phyloP scores from a whole-genome alignment of 2,888 invertebrate species.

The Meta bourneti region DNA sequence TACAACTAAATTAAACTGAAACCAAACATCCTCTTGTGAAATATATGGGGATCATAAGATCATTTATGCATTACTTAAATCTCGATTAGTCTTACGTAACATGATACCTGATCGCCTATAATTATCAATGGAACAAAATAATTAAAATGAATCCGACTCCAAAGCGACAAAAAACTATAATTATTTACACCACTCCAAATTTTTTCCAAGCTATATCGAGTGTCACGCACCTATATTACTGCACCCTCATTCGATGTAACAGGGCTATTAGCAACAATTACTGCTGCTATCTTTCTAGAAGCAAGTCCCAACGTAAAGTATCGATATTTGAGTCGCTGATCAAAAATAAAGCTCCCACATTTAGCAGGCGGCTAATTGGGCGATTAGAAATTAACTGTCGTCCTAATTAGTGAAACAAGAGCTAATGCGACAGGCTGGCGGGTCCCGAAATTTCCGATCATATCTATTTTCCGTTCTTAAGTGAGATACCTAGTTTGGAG shows the following conservation, averaged over 20 bases:
- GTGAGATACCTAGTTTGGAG: slow-evolving; percentile 38
- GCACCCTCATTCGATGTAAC: neutral
- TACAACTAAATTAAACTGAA: too few relatives aligned
- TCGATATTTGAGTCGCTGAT: slow-evolving; percentile 68
- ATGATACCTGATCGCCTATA: neutral
- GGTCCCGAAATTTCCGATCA: slow-evolving; percentile 56
- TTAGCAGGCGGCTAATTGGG: slow-evolving; percentile 68
- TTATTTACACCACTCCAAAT: neutral
- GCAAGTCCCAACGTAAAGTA: slow-evolving; percentile 40
- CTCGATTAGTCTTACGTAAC: neutral
- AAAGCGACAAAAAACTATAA: neutral
- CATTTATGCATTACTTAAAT: neutral
- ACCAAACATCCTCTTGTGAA: neutral
- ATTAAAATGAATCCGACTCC: neutral
- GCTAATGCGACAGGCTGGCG: slow-evolving; percentile 48
- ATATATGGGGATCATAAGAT: neutral
- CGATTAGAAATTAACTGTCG: slow-evolving; percentile 71
- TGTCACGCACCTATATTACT: neutral
- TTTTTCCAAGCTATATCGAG: neutral
- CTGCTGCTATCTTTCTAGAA: slow-evolving; percentile 30
- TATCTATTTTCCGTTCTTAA: slow-evolving; percentile 71
- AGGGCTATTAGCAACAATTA: slow-evolving; percentile 52
- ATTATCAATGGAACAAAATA: neutral
- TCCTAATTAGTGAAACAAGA: slow-evolving; percentile 68
- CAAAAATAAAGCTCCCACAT: slow-evolving; percentile 69